phyloP scores from a whole-genome alignment of 2,888 invertebrate species.

The Drosophila quinaria region DNA sequence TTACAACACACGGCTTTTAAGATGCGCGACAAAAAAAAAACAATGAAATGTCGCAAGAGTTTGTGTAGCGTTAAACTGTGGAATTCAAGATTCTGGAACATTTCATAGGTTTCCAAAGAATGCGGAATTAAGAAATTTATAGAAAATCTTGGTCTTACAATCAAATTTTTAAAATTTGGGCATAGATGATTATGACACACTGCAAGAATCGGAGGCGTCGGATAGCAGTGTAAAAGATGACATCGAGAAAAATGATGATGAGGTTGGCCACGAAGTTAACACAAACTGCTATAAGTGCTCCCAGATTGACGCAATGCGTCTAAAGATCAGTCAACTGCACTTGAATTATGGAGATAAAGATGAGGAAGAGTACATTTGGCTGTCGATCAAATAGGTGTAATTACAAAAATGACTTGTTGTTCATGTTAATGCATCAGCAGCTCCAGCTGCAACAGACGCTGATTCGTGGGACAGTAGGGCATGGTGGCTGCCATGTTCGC shows the following conservation, averaged over 20 bases:
- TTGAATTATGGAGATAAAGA: background rate
- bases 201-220: no score
- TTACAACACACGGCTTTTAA: background rate
- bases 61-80: slow-evolving; percentile 36
- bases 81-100: slow-evolving; percentile 16
- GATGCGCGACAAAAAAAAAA: slow-evolving; percentile 14
- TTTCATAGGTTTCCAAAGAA: slow-evolving; percentile 39
- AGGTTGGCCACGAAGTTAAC: no score
- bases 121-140: slow-evolving; percentile 33
- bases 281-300: no score
- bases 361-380: slow-evolving; percentile 42
- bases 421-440: slow-evolving; percentile 93
- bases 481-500: slow-evolving; percentile 97
- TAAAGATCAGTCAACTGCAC: slow-evolving; percentile 17
- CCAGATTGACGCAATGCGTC: slow-evolving; percentile 14
- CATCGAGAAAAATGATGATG: no score
- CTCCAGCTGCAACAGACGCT: slow-evolving; percentile 96
- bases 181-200: no score
- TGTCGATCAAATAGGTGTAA: slow-evolving; percentile 49
- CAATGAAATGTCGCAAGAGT: background rate
- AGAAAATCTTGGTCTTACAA: slow-evolving; percentile 38
- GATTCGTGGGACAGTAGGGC: slow-evolving; percentile 97
- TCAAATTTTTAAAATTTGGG: background rate
- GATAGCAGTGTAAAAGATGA: no score
- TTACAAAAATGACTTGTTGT: background rate